phyloP scores from a whole-genome alignment of 2,113 vertebrate species.

The Protobothrops flavoviridis region DNA sequence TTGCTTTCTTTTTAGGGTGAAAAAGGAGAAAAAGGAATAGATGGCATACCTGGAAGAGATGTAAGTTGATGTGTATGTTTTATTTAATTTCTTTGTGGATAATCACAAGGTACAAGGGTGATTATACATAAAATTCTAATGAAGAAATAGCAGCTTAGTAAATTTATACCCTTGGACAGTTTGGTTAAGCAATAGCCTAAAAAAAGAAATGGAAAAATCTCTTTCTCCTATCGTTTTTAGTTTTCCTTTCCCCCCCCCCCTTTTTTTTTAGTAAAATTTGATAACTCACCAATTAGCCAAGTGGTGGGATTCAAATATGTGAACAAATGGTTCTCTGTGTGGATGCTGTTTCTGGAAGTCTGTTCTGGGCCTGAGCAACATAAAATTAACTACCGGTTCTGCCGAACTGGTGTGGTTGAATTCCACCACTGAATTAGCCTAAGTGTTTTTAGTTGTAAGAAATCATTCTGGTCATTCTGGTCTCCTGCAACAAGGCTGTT shows the following conservation, averaged over 20 bases:
- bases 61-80: constrained; percentile 56
- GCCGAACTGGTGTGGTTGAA: no score
- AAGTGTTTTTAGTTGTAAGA: background rate
- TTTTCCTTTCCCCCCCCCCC: background rate
- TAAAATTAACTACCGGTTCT: no score
- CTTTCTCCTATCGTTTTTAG: background rate
- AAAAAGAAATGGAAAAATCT: background rate
- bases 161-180: background rate
- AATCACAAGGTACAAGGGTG: background rate
- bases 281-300: background rate
- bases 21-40: constrained; percentile 70
- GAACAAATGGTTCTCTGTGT: no score
- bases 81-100: background rate
- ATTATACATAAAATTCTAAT: background rate
- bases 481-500: background rate
- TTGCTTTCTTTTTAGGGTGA: constrained; percentile 70
- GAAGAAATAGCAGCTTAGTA: background rate
- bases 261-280: background rate
- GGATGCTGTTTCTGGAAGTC: no score
- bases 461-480: background rate
- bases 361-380: no score
- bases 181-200: background rate
- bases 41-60: constrained; percentile 69
- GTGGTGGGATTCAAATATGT: no score
- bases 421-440: background rate